phyloP scores from a whole-genome alignment of 2,113 vertebrate genomes.

The Lepisosteus oculatus region DNA sequence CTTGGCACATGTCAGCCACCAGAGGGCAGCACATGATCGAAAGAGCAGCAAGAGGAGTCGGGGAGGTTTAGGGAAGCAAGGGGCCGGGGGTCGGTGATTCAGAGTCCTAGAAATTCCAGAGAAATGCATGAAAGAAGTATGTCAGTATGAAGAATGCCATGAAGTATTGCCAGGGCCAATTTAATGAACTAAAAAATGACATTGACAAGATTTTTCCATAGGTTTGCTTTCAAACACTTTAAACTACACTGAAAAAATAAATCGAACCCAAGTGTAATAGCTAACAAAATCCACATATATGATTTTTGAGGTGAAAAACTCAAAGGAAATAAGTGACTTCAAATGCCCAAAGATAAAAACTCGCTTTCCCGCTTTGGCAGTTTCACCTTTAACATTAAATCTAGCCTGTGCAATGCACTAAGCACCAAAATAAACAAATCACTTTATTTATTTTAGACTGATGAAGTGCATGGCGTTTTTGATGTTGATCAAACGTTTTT shows the following conservation, averaged over 20 bases:
- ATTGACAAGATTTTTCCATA: slow-evolving; percentile 15
- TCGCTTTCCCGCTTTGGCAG: no score
- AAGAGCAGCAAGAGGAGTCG: background rate
- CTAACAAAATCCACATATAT: no score
- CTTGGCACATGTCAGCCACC: background rate
- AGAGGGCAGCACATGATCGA: slow-evolving; percentile 6
- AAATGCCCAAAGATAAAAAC: slow-evolving; percentile 5
- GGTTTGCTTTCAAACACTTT: slow-evolving; percentile 21
- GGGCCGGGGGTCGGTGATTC: background rate
- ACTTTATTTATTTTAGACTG: no score
- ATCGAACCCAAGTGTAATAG: background rate
- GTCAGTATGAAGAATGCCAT: background rate
- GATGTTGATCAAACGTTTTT: no score
- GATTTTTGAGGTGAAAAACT: no score
- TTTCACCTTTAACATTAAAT: no score
- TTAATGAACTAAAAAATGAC: background rate
- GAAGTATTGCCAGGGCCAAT: background rate
- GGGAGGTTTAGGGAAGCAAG: background rate
- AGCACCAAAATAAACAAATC: no score
- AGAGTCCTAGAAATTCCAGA: background rate
- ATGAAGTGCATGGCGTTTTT: no score
- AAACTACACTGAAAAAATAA: background rate
- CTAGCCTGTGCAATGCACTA: no score
- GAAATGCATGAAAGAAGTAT: background rate
- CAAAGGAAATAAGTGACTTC: background rate